phyloP scores from a whole-genome alignment of 2,888 invertebrate species.

The Argynnis bischoffii region DNA sequence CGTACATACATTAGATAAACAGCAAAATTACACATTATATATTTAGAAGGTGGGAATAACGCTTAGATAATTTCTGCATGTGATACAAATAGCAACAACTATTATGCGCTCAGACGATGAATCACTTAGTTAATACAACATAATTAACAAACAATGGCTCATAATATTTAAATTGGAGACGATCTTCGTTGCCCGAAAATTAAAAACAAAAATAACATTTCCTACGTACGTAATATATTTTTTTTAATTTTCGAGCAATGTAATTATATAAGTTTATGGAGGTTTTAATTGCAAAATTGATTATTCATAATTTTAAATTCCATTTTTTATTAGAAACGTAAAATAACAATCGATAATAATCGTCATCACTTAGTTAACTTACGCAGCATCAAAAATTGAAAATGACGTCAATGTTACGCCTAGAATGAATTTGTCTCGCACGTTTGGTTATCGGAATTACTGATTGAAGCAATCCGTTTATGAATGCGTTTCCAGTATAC shows the following conservation, averaged over 20 bases:
- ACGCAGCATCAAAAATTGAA: slow-evolving; percentile 12
- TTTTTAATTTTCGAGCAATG: too few species aligned
- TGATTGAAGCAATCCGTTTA: slow-evolving; percentile 16
- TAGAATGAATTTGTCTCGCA: slow-evolving; percentile 18
- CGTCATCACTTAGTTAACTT: background rate
- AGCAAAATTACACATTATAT: background rate
- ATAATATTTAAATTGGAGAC: slow-evolving; percentile 16
- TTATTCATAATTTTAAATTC: background rate
- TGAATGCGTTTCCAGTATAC: slow-evolving; percentile 17
- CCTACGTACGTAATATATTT: too few species aligned
- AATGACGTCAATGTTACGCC: slow-evolving; percentile 13
- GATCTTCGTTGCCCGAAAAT: slow-evolving; percentile 22
- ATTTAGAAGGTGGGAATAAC: slow-evolving; percentile 22
- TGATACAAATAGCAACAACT: slow-evolving; percentile 33
- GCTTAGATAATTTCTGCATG: slow-evolving; percentile 21
- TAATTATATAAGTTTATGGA: too few species aligned
- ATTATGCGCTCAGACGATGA: slow-evolving; percentile 39
- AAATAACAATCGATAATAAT: background rate
- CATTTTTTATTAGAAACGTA: background rate
- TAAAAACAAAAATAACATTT: too few species aligned
- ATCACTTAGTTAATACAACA: slow-evolving; percentile 33
- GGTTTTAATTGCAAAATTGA: background rate
- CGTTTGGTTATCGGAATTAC: slow-evolving; percentile 14
- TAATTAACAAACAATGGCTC: slow-evolving; percentile 37
- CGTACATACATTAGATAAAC: slow-evolving; percentile 10